Conservation (phyloP, 2,797 vertebrate species). For the Siniperca scherzeri region DNA sequence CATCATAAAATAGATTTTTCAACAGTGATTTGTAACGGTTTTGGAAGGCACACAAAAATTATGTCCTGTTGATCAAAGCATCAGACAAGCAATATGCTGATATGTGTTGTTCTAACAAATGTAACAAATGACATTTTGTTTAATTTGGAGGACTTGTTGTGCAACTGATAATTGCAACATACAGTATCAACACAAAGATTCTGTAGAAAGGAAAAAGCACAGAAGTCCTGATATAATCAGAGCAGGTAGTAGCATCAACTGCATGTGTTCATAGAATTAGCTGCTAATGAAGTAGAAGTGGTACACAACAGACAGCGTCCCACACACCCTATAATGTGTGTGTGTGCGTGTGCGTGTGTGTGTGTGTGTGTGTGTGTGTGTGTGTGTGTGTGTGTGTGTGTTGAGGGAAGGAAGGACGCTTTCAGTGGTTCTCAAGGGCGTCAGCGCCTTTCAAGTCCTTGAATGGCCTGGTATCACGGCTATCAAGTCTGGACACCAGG, state of each 20-base stretch:
- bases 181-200: not conserved
- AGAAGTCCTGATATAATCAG: not conserved
- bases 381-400: constrained; percentile 19
- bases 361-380: constrained; percentile 6
- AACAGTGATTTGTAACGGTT: not conserved
- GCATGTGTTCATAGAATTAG: not conserved
- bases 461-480: constrained; percentile 84
- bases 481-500: constrained; percentile 84
- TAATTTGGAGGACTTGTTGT: not conserved
- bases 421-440: constrained; percentile 48
- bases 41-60: too few relatives aligned
- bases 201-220: not conserved
- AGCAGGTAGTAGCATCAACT: not conserved
- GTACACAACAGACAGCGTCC: not conserved
- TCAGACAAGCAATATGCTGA: not conserved
- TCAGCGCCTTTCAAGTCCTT: constrained; percentile 82
- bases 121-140: not conserved
- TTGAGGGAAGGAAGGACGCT: constrained; percentile 34
- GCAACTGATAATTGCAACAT: not conserved
- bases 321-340: not conserved
- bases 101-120: not conserved
- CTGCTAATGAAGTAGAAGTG: constrained; percentile 9
- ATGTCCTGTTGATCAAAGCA: not conserved
- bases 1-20: not conserved
- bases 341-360: constrained; percentile 1